phyloP scores from a whole-genome alignment of 2,113 vertebrate genomes.

The Pygoscelis antarcticus region DNA sequence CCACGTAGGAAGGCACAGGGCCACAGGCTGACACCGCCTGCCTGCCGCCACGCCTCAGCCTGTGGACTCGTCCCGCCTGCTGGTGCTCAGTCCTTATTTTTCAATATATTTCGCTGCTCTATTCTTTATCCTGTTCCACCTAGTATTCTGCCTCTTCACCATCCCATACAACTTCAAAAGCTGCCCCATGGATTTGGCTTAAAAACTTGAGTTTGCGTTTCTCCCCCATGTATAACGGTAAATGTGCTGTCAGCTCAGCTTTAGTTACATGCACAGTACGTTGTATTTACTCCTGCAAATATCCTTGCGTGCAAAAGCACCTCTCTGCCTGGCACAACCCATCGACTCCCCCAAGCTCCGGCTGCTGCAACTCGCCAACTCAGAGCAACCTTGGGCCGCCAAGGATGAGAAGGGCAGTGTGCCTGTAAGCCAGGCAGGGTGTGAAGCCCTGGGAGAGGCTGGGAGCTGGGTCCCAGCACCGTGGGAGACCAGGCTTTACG shows the following conservation, averaged over 20 bases:
- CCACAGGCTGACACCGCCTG: neutral
- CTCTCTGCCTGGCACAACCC: neutral
- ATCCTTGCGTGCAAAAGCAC: neutral
- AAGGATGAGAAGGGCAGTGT: neutral
- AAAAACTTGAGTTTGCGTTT: neutral
- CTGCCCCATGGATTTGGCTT: neutral
- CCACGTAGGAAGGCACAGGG: neutral
- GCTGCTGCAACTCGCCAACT: neutral
- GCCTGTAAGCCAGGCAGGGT: neutral
- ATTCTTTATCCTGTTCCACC: neutral
- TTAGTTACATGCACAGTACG: neutral
- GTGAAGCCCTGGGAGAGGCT: neutral
- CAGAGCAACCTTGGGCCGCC: neutral
- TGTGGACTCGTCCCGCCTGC: neutral
- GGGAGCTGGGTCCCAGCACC: neutral
- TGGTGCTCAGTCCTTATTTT: rapidly evolving
- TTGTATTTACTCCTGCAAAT: neutral
- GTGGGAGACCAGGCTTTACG: constrained; percentile 1
- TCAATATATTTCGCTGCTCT: neutral
- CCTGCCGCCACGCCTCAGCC: neutral
- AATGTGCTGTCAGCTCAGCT: neutral
- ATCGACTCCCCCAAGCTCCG: neutral
- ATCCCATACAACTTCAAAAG: neutral
- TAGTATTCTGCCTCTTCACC: neutral
- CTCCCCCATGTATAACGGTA: rapidly evolving